phyloP scores from a whole-genome alignment of 2,888 invertebrate genomes.

The Halocaridina rubra region DNA sequence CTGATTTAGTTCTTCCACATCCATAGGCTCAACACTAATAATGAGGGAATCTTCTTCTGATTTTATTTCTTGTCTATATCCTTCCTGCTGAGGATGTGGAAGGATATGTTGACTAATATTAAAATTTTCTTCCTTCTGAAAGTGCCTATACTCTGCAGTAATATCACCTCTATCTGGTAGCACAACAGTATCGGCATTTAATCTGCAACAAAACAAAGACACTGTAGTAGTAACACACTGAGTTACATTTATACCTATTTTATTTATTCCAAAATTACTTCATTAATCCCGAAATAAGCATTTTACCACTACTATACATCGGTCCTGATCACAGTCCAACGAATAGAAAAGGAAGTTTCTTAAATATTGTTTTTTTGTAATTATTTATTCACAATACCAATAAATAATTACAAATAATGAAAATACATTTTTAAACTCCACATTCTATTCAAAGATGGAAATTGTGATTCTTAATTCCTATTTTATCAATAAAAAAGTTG shows the following conservation, averaged over 20 bases:
- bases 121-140: neutral
- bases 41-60: neutral
- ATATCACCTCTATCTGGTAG: neutral
- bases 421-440: too few relatives aligned
- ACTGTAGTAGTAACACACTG: neutral
- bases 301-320: neutral
- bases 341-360: too few relatives aligned
- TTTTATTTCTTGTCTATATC: neutral
- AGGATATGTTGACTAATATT: neutral
- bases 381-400: too few relatives aligned
- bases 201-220: neutral
- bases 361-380: too few relatives aligned
- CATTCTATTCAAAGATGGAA: too few relatives aligned
- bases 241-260: neutral
- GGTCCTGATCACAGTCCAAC: neutral
- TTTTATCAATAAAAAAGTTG: too few relatives aligned
- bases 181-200: constrained; percentile 47
- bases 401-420: too few relatives aligned
- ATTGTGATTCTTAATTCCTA: too few relatives aligned
- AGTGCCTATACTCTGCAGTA: neutral
- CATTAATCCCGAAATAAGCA: too few relatives aligned
- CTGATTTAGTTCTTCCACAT: constrained; percentile 20
- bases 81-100: neutral
- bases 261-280: too few relatives aligned
- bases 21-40: constrained; percentile 32